These are phyloP conservation scores for Papilio polyxenes DNA, from an alignment of 1,140 invertebrate genomes.

Conservation along the genomic window DNA sequence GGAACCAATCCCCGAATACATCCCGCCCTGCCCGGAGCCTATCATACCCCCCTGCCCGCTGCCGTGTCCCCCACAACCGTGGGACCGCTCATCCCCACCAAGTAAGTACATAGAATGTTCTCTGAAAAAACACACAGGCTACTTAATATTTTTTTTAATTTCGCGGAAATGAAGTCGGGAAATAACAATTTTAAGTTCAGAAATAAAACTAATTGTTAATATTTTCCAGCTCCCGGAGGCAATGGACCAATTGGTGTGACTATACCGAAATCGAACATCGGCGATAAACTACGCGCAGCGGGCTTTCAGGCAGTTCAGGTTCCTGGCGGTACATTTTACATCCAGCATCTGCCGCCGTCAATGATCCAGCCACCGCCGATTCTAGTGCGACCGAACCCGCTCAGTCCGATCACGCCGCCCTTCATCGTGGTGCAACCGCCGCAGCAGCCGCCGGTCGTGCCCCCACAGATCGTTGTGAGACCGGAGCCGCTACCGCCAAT, in stretches of 20 bases:
- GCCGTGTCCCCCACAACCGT: conserved; percentile 38
- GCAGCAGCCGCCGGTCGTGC: conserved; percentile 48
- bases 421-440: conserved; percentile 55
- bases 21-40: conserved; percentile 46
- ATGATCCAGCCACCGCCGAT: conserved; percentile 64
- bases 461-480: conserved; percentile 53
- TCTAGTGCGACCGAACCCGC: conserved; percentile 52
- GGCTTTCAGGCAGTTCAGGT: conserved; percentile 57
- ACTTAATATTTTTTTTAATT: not conserved
- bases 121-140: too few relatives aligned
- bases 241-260: conserved; percentile 53
- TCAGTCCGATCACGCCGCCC: conserved; percentile 55
- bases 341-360: conserved; percentile 54
- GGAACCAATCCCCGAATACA: not conserved
- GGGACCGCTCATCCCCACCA: conserved; percentile 30
- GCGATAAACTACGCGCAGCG: conserved; percentile 42
- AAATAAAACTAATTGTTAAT: not conserved
- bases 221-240: conserved; percentile 53
- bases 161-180: too few relatives aligned
- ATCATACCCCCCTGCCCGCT: conserved; percentile 39
- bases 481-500: conserved; percentile 52
- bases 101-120: not conserved
- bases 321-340: conserved; percentile 59
- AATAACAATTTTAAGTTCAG: not conserved
- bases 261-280: conserved; percentile 41